Conservation (phyloP, 2,113 vertebrate genomes). For the Lepus timidus region DNA sequence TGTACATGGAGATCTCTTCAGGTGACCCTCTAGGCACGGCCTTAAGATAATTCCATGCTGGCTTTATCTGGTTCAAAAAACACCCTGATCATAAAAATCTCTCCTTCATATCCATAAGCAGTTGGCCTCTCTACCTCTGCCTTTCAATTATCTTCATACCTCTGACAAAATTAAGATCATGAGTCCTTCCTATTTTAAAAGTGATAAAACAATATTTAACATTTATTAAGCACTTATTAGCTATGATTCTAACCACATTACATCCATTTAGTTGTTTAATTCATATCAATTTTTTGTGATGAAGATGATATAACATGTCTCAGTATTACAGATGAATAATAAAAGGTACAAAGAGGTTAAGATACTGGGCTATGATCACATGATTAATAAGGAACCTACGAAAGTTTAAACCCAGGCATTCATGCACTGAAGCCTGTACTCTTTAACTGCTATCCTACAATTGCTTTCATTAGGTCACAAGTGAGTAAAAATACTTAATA, state of each 20-base stretch:
- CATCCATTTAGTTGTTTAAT: not conserved
- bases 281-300: not conserved
- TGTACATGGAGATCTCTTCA: not conserved
- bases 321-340: not conserved
- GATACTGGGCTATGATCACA: not conserved
- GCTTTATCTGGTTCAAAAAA: not conserved
- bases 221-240: not conserved
- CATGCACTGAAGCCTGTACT: not conserved
- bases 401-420: not conserved
- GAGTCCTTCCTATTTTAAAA: slow-evolving; percentile 15
- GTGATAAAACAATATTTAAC: not conserved
- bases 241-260: not conserved
- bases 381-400: not conserved
- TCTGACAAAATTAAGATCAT: not conserved
- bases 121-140: no score
- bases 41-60: not conserved
- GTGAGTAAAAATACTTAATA: not conserved
- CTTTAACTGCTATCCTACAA: not conserved
- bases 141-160: not conserved
- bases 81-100: not conserved
- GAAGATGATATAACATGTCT: not conserved
- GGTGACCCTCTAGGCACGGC: not conserved
- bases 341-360: not conserved
- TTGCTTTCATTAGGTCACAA: not conserved
- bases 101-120: not conserved